Evolutionary conservation across 2,888 invertebrate species (phyloP).

Genomic region (Aspidiotus destructor): DNA sequence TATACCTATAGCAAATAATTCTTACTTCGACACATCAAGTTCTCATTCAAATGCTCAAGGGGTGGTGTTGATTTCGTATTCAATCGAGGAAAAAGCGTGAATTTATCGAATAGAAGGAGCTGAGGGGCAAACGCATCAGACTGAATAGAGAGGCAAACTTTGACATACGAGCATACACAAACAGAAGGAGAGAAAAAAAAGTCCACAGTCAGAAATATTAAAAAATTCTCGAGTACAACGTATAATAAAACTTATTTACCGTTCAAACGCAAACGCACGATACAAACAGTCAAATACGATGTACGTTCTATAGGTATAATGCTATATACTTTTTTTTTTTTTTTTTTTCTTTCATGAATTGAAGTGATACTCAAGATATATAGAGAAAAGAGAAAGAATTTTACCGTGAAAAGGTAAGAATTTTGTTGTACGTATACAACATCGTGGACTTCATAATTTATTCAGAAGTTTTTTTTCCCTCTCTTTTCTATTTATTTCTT

Average conservation of each 20-base stretch:
- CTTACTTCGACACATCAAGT: too few species aligned
- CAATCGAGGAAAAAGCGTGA: too few species aligned
- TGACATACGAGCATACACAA: too few species aligned
- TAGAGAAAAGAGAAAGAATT: background rate
- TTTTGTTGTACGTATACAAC: background rate
- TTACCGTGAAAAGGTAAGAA: conserved; percentile 4
- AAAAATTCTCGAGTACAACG: background rate
- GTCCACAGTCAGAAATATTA: background rate
- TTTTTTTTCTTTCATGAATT: background rate
- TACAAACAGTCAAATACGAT: conserved; percentile 1
- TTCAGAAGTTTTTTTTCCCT: background rate
- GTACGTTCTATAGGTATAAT: background rate
- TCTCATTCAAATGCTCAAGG: too few species aligned
- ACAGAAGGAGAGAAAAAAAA: too few species aligned
- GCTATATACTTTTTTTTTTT: background rate
- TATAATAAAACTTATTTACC: conserved; percentile 4
- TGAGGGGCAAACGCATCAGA: too few species aligned
- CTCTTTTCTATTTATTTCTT: background rate
- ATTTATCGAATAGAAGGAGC: too few species aligned
- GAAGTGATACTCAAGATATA: conserved; percentile 1
- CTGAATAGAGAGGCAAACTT: too few species aligned
- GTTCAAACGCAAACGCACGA: background rate
- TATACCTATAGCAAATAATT: too few species aligned
- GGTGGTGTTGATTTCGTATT: too few species aligned
- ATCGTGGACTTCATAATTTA: conserved; percentile 1